Evolutionary conservation across 53 echinoderm and acorn worm genomes (phyloP).

Genomic region (Luidia sarsii): DNA sequence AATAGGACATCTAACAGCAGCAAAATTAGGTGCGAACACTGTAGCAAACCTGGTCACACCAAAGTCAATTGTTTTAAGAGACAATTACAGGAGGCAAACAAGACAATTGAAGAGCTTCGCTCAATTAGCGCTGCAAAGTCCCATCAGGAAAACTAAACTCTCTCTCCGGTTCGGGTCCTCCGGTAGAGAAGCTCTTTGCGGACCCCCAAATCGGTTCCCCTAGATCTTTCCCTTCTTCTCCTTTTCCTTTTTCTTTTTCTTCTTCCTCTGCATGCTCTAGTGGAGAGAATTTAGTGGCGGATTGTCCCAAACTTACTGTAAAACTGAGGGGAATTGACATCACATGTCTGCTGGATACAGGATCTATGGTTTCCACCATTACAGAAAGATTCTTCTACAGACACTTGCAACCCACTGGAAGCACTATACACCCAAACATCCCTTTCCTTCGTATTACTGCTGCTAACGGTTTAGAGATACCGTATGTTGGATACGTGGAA

Average conservation of each 20-base stretch:
- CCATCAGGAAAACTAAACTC: too few relatives aligned
- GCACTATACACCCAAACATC: neutral
- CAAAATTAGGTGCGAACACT: neutral
- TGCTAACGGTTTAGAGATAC: neutral
- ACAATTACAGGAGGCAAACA: neutral
- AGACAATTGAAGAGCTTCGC: neutral
- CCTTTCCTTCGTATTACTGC: neutral
- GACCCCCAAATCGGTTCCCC: too few relatives aligned
- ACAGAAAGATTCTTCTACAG: neutral
- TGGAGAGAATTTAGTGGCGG: neutral
- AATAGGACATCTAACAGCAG: neutral
- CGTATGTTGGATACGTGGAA: neutral
- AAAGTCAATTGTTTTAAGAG: neutral
- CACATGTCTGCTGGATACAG: neutral
- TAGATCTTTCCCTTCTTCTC: too few relatives aligned
- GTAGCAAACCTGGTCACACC: slow-evolving; percentile 2
- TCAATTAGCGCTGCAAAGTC: neutral
- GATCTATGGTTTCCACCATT: neutral
- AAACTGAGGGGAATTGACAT: neutral
- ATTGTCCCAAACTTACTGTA: neutral
- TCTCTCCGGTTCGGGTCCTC: too few relatives aligned
- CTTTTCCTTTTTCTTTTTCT: too few relatives aligned
- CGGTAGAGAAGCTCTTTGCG: too few relatives aligned
- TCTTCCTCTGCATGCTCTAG: too few relatives aligned
- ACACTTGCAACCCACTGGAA: neutral